These are phyloP conservation scores for Strix aluco DNA, from an alignment of 2,113 vertebrate genomes.

Conservation along the genomic window DNA sequence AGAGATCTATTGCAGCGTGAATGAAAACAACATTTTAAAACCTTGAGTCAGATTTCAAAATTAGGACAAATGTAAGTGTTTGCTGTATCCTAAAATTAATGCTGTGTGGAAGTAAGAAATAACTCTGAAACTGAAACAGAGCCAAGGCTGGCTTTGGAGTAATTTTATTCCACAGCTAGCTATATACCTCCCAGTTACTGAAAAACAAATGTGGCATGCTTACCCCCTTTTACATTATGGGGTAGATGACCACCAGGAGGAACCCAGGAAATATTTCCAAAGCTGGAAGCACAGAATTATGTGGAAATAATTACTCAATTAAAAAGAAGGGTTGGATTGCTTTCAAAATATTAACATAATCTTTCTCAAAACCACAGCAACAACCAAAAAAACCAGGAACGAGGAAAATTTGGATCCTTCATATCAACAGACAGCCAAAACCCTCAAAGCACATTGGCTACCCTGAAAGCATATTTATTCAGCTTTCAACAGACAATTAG, in stretches of 20 bases:
- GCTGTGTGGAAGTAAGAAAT: constrained; percentile 37
- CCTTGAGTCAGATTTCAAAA: constrained; percentile 49
- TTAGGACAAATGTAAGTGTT: constrained; percentile 52
- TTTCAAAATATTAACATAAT: constrained; percentile 21
- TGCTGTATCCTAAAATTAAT: constrained; percentile 43
- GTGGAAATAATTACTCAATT: constrained; percentile 19
- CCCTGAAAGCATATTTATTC: constrained; percentile 44
- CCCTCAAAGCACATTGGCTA: constrained; percentile 19
- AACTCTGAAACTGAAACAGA: constrained; percentile 49
- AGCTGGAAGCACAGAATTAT: neutral
- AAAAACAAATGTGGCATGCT: neutral
- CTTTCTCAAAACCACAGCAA: constrained; percentile 40
- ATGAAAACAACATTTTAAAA: constrained; percentile 34
- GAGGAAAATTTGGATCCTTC: constrained; percentile 32
- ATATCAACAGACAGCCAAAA: constrained; percentile 28
- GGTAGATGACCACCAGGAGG: neutral
- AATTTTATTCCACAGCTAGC: constrained; percentile 7
- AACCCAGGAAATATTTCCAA: constrained; percentile 11
- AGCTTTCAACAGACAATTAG: constrained; percentile 56
- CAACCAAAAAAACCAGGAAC: neutral
- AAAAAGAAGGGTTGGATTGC: neutral
- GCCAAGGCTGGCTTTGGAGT: constrained; percentile 34
- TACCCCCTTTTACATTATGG: neutral
- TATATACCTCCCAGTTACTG: neutral
- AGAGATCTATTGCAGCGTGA: neutral